Percentiles rank a stretch among this genome's conserved stretches.
Evolutionary conservation across 2,888 invertebrate species (phyloP).

Genomic region (Rhagonycha fulva): DNA sequence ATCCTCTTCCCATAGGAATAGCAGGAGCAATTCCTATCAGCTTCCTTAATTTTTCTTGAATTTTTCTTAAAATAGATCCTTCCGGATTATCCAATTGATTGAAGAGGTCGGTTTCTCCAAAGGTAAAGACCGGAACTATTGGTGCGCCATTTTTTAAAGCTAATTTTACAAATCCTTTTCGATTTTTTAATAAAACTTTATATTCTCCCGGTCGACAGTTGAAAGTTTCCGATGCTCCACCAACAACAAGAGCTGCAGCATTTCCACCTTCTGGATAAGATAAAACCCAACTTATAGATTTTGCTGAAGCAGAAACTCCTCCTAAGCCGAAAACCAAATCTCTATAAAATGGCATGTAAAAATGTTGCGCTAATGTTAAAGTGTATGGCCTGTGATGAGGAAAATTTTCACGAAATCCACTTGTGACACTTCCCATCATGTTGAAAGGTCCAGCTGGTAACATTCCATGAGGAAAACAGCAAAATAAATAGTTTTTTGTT

Average conservation of each 20-base stretch:
- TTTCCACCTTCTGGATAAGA: constrained; percentile 59
- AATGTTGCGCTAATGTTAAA: constrained; percentile 69
- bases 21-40: constrained; percentile 76
- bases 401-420: constrained; percentile 56
- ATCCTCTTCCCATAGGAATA: constrained; percentile 79
- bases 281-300: constrained; percentile 69
- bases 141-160: constrained; percentile 64
- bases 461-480: constrained; percentile 81
- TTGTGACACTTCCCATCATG: constrained; percentile 75
- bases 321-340: constrained; percentile 67
- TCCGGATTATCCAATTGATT: constrained; percentile 75
- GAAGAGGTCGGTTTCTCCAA: constrained; percentile 88
- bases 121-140: constrained; percentile 87
- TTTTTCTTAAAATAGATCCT: constrained; percentile 66
- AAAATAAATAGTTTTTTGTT: constrained; percentile 80
- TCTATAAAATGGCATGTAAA: constrained; percentile 71
- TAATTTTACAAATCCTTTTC: constrained; percentile 63
- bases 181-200: constrained; percentile 69
- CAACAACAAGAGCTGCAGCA: constrained; percentile 78
- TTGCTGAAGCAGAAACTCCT: constrained; percentile 62
- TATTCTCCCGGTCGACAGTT: constrained; percentile 80
- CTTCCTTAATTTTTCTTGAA: constrained; percentile 72
- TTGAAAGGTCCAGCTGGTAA: constrained; percentile 79
- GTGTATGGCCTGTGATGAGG: constrained; percentile 57
- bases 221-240: constrained; percentile 88